Evolutionary conservation across 2,888 invertebrate species (phyloP).

Genomic region (Athripsodes cinereus): DNA sequence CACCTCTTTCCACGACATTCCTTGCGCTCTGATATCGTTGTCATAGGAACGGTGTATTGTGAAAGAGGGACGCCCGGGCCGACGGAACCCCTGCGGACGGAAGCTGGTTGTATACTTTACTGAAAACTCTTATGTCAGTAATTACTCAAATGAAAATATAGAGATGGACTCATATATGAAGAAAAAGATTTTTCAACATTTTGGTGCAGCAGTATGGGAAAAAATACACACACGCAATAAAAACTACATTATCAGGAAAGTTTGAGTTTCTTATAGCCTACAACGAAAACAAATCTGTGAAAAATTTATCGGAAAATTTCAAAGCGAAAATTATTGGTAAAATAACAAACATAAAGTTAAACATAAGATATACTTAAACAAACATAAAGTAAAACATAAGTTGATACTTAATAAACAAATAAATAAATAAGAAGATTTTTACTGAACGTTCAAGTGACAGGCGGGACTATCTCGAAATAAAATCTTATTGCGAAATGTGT

Average conservation of each 20-base stretch:
- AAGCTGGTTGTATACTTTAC: too few species aligned
- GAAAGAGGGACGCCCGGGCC: too few species aligned
- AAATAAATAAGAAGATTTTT: background rate
- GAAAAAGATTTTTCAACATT: background rate
- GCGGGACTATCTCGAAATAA: background rate
- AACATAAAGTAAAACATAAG: background rate
- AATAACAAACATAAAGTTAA: background rate
- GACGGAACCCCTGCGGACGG: too few species aligned
- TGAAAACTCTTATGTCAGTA: too few species aligned
- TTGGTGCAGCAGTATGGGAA: background rate
- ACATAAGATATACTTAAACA: background rate
- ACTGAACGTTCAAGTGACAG: background rate
- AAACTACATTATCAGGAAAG: slow-evolving; percentile 19
- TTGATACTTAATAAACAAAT: background rate
- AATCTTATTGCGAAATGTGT: background rate
- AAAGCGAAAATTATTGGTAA: background rate
- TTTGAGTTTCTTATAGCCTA: slow-evolving; percentile 3
- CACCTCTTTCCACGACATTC: too few species aligned
- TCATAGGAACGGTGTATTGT: too few species aligned
- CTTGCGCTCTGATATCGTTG: too few species aligned
- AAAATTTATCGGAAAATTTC: background rate
- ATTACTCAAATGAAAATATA: too few species aligned
- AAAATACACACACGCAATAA: slow-evolving; percentile 8
- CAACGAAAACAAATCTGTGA: background rate
- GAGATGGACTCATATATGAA: too few species aligned